A percentile compares a stretch with the other conserved stretches of the same genome.
phyloP scores from a whole-genome alignment of 2,113 vertebrate species.

The Psittacara wagleri region DNA sequence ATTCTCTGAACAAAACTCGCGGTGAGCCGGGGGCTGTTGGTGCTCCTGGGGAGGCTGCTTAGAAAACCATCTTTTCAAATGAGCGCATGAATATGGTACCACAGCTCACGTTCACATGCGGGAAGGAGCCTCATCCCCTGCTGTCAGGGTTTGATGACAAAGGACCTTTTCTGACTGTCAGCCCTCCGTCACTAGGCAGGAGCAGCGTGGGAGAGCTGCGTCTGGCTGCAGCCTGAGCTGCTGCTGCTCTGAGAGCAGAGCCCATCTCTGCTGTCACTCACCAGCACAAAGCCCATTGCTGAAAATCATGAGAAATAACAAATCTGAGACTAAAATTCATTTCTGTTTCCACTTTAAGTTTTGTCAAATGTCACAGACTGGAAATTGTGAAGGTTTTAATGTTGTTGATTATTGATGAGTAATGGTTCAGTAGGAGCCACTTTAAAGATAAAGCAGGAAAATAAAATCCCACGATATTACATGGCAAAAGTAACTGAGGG shows the following conservation, averaged over 20 bases:
- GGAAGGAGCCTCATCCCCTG: background rate
- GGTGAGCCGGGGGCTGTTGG: background rate
- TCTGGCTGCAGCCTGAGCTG: background rate
- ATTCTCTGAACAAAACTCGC: background rate
- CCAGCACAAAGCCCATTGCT: background rate
- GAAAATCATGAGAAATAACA: background rate
- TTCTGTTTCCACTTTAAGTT: background rate
- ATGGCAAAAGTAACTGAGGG: background rate
- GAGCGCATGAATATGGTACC: rapidly evolving
- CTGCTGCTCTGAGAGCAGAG: background rate
- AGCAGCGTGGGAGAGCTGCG: background rate
- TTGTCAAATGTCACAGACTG: background rate
- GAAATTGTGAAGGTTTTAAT: background rate
- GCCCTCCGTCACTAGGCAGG: background rate
- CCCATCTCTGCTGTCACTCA: background rate
- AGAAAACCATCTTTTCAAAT: background rate
- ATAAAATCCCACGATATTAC: background rate
- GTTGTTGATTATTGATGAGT: constrained; percentile 4
- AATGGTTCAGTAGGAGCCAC: background rate
- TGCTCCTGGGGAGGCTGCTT: background rate
- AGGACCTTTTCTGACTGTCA: background rate
- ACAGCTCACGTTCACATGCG: too few relatives aligned
- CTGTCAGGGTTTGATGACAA: background rate
- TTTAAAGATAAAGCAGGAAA: background rate
- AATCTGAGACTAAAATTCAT: background rate